Base-by-base conservation (phyloP, 92 coral and sea anemone genomes). In the Siderastrea siderea region DNA sequence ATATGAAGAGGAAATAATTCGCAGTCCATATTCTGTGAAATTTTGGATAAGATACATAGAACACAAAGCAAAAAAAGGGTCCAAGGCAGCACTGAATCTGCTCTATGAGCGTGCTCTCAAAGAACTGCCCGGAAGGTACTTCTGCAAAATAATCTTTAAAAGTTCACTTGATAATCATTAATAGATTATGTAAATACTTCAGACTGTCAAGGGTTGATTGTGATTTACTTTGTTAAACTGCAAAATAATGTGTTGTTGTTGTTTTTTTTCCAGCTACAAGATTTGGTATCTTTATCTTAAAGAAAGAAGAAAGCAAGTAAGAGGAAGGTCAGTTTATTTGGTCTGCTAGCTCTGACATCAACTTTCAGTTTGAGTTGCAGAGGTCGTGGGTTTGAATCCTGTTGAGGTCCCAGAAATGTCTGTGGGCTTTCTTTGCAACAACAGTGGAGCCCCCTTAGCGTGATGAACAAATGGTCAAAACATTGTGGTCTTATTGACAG, bases 51-150 rank as follows among this genome's bases (percentile, higher is more conserved):
- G 99, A 45, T 97, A 97, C 84, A 85, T 97, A 54, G 99, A 97
- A 71, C 99, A 97, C 88, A 97, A 97, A 87, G 90, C 93, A 6
- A 97, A 93, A 85, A 85, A 92, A 1, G 95, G 96, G n/a, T 88
- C 94, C 75, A 90, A 92, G 58, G 84, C 97, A 63, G 94, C 96
- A 7, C 57, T 92, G 43, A 97, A 97, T 86, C 93, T 97, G 90
- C 93, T 97, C 5, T 97, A 95, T 80, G 99, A 97, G 47, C 86
- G 99, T 69, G 97, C 99, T 38, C 82, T 97, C 4, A 97, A 97
- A 73, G 99, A 97, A 72, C 95, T 97, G 38, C 99, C 99, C 7
- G 99, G 99, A 78, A 97, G 99, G 99, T 97, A 91, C 49, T 17
- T 26, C 38, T 26, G 38, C 38, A 26, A 26, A 26, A 26, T 26